A percentile compares a stretch with the other conserved stretches of the same genome.
These are phyloP conservation scores for Bradypodion ventrale DNA, from an alignment of 2,797 vertebrate genomes.

Conservation along the genomic window DNA sequence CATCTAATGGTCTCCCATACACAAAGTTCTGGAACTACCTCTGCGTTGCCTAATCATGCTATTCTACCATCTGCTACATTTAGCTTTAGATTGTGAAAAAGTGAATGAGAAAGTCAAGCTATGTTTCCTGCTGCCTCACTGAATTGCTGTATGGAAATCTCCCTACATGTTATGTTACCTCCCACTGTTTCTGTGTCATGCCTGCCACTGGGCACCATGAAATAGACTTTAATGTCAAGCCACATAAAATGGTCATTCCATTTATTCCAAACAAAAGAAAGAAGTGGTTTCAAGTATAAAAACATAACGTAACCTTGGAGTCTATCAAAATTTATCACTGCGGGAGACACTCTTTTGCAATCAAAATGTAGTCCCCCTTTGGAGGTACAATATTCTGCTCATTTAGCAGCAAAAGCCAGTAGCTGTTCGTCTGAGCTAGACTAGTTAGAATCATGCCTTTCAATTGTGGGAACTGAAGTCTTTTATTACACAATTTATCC, in stretches of 20 bases:
- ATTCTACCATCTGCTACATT: background rate
- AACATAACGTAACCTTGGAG: background rate
- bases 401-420: slow-evolving; percentile 2
- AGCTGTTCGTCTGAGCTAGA: slow-evolving; percentile 5
- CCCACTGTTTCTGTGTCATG: slow-evolving; percentile 11
- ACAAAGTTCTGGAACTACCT: background rate
- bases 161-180: background rate
- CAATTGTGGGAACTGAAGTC: slow-evolving; percentile 19
- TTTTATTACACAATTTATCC: slow-evolving; percentile 41
- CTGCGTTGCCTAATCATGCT: background rate
- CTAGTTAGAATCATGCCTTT: slow-evolving; percentile 27
- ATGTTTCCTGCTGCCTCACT: background rate
- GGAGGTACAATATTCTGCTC: background rate
- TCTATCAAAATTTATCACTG: background rate
- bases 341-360: background rate
- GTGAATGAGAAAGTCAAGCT: background rate
- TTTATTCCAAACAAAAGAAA: slow-evolving; percentile 8
- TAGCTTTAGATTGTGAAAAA: background rate
- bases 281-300: background rate
- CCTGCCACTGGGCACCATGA: background rate
- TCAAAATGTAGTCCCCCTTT: slow-evolving; percentile 1
- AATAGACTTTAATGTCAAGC: background rate
- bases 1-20: background rate
- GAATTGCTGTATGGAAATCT: background rate
- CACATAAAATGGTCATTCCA: background rate